phyloP scores from a whole-genome alignment of 2,888 invertebrate genomes.

The Brassicogethes aeneus region DNA sequence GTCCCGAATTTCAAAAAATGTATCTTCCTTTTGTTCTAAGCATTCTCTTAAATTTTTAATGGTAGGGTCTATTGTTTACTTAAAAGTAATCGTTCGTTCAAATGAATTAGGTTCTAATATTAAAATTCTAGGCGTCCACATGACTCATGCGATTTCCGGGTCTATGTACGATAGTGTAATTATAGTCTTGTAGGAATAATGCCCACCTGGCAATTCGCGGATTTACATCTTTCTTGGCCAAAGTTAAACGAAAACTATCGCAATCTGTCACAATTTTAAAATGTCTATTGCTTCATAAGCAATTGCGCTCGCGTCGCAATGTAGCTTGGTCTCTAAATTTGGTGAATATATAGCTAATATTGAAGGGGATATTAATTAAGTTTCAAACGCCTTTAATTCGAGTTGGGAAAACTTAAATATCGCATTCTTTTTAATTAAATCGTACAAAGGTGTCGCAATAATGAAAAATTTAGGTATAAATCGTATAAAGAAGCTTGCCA shows the following conservation, averaged over 20 bases:
- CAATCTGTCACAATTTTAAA: too few relatives aligned
- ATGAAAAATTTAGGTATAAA: neutral
- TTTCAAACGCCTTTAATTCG: neutral
- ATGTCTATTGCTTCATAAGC: neutral
- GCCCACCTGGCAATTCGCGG: neutral
- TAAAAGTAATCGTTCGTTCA: conserved; percentile 1
- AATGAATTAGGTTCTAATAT: conserved; percentile 2
- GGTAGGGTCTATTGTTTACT: neutral
- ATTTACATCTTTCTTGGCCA: neutral
- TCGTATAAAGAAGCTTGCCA: neutral
- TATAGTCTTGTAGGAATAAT: neutral
- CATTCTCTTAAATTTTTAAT: neutral
- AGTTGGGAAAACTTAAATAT: neutral
- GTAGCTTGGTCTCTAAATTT: too few relatives aligned
- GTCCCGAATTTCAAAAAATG: neutral
- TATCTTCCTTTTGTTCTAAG: neutral
- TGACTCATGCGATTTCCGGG: neutral
- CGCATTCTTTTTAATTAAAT: too few relatives aligned
- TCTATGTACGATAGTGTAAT: neutral
- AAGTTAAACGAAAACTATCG: neutral
- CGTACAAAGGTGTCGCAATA: neutral
- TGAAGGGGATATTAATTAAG: neutral
- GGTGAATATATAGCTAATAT: too few relatives aligned
- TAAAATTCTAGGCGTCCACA: conserved; percentile 1
- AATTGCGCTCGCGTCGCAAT: too few relatives aligned